Conservation (phyloP, 2,888 invertebrate species). For the Pegoplata infirma region DNA sequence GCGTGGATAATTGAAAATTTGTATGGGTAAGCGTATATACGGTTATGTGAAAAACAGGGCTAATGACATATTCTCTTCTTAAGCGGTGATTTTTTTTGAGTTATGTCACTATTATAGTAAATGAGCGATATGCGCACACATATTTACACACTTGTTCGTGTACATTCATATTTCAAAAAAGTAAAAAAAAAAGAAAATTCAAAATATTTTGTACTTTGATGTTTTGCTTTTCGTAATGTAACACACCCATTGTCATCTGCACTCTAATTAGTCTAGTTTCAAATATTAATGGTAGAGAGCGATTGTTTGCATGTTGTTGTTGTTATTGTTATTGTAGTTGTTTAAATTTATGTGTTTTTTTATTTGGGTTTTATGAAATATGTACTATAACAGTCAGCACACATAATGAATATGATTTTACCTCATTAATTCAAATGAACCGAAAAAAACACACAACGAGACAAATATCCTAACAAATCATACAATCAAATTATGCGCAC, state of each 20-base stretch:
- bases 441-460: too few relatives aligned
- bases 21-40: too few relatives aligned
- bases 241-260: constrained; percentile 30
- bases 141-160: too few relatives aligned
- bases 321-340: too few relatives aligned
- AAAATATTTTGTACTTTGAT: constrained; percentile 10
- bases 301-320: neutral
- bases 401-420: constrained; percentile 1
- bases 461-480: neutral
- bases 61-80: too few relatives aligned
- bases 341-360: constrained; percentile 32
- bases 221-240: constrained; percentile 3
- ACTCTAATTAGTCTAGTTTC: constrained; percentile 41
- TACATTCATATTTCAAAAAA: constrained; percentile 14
- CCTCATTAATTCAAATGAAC: neutral
- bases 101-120: too few relatives aligned
- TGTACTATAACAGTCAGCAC: neutral
- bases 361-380: neutral
- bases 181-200: neutral
- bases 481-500: neutral
- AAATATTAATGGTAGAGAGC: constrained; percentile 18
- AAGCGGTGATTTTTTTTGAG: too few relatives aligned
- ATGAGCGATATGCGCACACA: too few relatives aligned
- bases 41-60: too few relatives aligned
- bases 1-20: too few relatives aligned